Conservation (phyloP, 2,888 invertebrate species). For the Scaeva pyrastri region DNA sequence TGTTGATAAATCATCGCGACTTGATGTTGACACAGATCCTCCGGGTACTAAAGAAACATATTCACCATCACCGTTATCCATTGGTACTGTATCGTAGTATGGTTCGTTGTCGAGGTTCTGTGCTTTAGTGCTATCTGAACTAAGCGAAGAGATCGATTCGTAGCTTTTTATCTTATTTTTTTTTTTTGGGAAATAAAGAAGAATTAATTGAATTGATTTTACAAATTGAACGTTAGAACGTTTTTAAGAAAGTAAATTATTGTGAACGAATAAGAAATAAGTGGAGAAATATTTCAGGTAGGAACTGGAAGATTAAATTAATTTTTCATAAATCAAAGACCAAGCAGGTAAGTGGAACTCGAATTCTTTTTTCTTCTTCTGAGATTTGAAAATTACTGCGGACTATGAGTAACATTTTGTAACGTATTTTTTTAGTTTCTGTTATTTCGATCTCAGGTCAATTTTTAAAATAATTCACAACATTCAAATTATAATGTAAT, state of each 20-base stretch:
- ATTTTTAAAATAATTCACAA: too few relatives aligned
- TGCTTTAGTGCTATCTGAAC: slow-evolving; percentile 86
- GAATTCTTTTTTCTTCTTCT: too few relatives aligned
- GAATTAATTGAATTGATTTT: slow-evolving; percentile 32
- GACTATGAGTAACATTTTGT: too few relatives aligned
- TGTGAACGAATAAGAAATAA: neutral
- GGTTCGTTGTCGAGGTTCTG: slow-evolving; percentile 87
- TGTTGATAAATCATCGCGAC: slow-evolving; percentile 87
- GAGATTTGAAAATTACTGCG: too few relatives aligned
- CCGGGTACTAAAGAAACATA: slow-evolving; percentile 91
- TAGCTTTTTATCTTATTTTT: slow-evolving; percentile 86
- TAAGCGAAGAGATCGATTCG: slow-evolving; percentile 87
- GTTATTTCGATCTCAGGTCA: too few relatives aligned
- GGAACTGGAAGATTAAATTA: too few relatives aligned
- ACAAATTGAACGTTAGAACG: neutral
- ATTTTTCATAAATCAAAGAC: too few relatives aligned
- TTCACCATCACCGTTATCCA: slow-evolving; percentile 88
- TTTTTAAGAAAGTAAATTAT: slow-evolving; percentile 1
- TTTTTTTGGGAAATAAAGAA: neutral
- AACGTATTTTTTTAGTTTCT: too few relatives aligned
- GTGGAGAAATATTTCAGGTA: neutral
- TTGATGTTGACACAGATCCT: slow-evolving; percentile 87
- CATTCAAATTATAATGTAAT: too few relatives aligned
- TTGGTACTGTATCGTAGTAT: slow-evolving; percentile 89
- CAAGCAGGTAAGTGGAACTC: too few relatives aligned